Evolutionary conservation across 2,888 invertebrate genomes (phyloP), one percentile per base, ranked within the genome.

Genomic region (Eristalis tenax): DNA sequence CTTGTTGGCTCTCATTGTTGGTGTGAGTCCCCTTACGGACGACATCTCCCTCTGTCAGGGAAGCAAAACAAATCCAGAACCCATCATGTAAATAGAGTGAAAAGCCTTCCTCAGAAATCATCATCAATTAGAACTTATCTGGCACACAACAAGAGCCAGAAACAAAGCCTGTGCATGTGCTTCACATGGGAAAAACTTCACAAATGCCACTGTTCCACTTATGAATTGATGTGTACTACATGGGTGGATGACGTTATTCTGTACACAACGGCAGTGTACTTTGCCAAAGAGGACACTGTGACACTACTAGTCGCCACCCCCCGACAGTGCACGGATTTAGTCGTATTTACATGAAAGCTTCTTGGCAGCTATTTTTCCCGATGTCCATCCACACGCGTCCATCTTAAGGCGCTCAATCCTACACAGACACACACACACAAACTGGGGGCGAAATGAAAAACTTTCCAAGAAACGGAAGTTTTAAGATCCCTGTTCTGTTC

Each of bases 51-150:
- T 38, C 18, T 6, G 18, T 50, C 50, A 18, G 10, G 26, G 13
- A 13, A 26, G 59, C 26, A 23, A 59, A 15, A 28, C 59, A 59
- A 59, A 26, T 15, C 66, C 68, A 50, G 59, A 70, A 71, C 26
- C 50, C 73, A 74, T 69, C 66, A 66, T 76, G 75, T 68, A 76
- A 66, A 38, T 61, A 80, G 66, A 59, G 63, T 68, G 59, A 71
- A 71, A 76, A 59, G 56, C 75, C 76, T 80, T 80, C 80, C 76
- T 68, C 63, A 50, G 18, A 64, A 77, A 65, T 77, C 71, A 81
- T 85, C 86, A 82, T 78, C 86, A 86, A 86, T 86, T 86, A 86
- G 82, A 77, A 77, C 64, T 75, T 86, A 86, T 86, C 86, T 86
- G 63, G 85, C 28, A 59, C 85, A 77, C 68, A 38, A 56, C 38